Base-by-base conservation (phyloP, 2,797 vertebrate genomes). In the Peromyscus attwateri region DNA sequence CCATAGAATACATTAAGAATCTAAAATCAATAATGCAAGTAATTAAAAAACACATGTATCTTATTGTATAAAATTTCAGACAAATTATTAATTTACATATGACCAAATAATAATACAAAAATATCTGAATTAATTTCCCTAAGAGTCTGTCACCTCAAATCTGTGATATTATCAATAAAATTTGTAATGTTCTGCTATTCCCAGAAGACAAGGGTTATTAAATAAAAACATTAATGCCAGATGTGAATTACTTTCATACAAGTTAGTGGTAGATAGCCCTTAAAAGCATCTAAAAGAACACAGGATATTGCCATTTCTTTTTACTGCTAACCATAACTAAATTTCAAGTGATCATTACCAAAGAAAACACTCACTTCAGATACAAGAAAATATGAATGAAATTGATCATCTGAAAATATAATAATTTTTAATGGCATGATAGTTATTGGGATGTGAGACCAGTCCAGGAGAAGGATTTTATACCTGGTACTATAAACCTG, bases 71-170 rank as follows among this genome's bases (percentile, higher is more conserved):
- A 40, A 1, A 37, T 79, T 97, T 84, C 49, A 7, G 2, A 23
- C 43, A 87, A 31, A 64, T 60, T 14, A 87, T 83, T 92, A 91
- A 64, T 62, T 89, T 80, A 21, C 64, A 68, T 55, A 83, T 92
- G 3, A n/a, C 1, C 0, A 25, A 87, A 55, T 76, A 66, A n/a
- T 60, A 29, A 64, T 14, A 80, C 62, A 93, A 87, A 73, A 95
- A 89, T 40, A 66, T 13, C 2, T 75, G 16, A 71, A 66, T 62
- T 73, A 88, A 91, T 37, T 82, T 0, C 1, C 3, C 84, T 76
- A 19, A 79, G 37, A 60, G 1, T 23, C 23, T 68, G 25, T 87
- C 6, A 83, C 11, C 0, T 13, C 1, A 57, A 92, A 70, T 2
- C 3, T 16, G 49, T 88, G 14, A 89, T 29, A 49, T 1, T 92